Evolutionary conservation across 1,140 invertebrate genomes (phyloP).

Genomic region (Temnothorax longispinosus): DNA sequence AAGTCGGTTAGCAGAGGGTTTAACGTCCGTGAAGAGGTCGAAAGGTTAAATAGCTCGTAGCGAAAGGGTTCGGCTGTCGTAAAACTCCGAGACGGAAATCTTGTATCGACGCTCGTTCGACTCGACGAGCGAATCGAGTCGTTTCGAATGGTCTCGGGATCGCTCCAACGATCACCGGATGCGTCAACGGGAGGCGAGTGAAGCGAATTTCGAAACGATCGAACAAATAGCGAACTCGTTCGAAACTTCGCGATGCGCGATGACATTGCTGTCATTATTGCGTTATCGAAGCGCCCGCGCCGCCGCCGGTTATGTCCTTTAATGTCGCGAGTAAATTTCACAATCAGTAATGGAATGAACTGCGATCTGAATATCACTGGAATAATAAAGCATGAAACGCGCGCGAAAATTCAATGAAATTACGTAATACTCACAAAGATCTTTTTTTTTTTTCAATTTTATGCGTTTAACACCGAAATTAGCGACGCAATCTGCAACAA

Average conservation of each 20-base stretch:
- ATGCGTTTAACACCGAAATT: not conserved
- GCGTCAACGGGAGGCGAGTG: conserved; percentile 13
- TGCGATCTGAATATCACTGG: not conserved
- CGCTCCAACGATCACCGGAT: conserved; percentile 38
- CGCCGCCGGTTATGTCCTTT: not conserved
- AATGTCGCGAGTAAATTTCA: conserved; percentile 26
- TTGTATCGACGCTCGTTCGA: conserved; percentile 49
- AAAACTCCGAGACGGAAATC: conserved; percentile 52
- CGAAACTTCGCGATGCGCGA: not conserved
- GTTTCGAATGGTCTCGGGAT: conserved; percentile 20
- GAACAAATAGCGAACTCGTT: conserved; percentile 23
- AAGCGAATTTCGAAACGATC: conserved; percentile 31
- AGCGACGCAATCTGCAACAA: not conserved
- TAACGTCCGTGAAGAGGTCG: conserved; percentile 55
- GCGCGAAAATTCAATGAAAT: not conserved
- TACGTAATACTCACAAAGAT: not conserved
- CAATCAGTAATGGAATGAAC: conserved; percentile 5
- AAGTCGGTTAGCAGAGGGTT: conserved; percentile 59
- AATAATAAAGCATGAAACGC: not conserved
- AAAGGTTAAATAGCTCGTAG: conserved; percentile 60
- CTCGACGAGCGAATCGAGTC: conserved; percentile 25
- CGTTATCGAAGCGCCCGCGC: not conserved
- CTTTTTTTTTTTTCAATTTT: not conserved
- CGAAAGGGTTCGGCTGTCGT: conserved; percentile 40
- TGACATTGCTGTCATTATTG: conserved; percentile 8